Conservation (phyloP, 2,113 vertebrate species). For the Planiliza haematocheilus region DNA sequence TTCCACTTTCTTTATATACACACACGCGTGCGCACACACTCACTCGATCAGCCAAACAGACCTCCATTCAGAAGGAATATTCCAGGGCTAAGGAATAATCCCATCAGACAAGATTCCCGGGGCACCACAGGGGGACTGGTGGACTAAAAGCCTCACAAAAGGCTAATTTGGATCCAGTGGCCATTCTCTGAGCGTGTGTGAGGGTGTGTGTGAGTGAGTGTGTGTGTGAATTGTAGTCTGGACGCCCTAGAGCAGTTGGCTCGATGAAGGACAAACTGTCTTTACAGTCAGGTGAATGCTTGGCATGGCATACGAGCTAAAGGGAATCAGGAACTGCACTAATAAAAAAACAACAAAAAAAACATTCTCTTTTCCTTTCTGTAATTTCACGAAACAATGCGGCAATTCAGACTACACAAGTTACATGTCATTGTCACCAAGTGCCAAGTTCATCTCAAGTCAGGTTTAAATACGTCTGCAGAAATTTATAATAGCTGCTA, state of each 20-base stretch:
- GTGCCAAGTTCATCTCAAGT: no score
- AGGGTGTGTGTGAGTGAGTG: slow-evolving; percentile 25
- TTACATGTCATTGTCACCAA: no score
- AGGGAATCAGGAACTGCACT: not conserved
- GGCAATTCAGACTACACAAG: not conserved
- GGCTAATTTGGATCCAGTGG: slow-evolving; percentile 65
- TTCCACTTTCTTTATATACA: slow-evolving; percentile 15
- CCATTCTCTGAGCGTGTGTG: slow-evolving; percentile 12
- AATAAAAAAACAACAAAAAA: not conserved
- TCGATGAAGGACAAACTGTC: slow-evolving; percentile 21
- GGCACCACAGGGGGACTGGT: slow-evolving; percentile 66
- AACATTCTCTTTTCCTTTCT: not conserved
- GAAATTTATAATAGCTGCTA: no score
- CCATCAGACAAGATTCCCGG: slow-evolving; percentile 65
- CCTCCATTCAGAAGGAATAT: slow-evolving; percentile 74
- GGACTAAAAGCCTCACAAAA: slow-evolving; percentile 76
- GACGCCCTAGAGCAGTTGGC: slow-evolving; percentile 11
- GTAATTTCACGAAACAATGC: not conserved
- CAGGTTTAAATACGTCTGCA: no score
- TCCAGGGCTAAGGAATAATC: slow-evolving; percentile 71
- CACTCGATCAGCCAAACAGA: slow-evolving; percentile 63
- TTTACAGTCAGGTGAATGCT: slow-evolving; percentile 62
- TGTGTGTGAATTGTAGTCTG: slow-evolving; percentile 11
- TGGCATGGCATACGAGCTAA: slow-evolving; percentile 45
- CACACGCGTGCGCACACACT: slow-evolving; percentile 31